These are phyloP conservation scores for Serripes groenlandicus DNA, from an alignment of 2,888 invertebrate species.

Conservation along the genomic window DNA sequence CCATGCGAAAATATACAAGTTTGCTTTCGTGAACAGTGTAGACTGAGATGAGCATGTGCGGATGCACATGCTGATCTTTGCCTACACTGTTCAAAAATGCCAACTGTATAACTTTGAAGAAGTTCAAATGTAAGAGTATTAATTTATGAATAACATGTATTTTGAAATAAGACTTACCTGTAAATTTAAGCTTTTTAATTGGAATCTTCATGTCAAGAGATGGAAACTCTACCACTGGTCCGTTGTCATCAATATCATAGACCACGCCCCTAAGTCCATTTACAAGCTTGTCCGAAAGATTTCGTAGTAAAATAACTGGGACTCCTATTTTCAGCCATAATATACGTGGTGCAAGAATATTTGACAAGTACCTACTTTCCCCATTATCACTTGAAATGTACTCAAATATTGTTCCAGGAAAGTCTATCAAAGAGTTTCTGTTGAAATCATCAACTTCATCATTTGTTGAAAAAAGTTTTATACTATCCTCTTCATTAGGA, in stretches of 20 bases:
- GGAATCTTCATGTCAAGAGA: conserved; percentile 14
- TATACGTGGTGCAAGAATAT: conserved; percentile 18
- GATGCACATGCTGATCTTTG: no score
- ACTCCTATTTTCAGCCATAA: conserved; percentile 47
- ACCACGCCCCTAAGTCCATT: conserved; percentile 62
- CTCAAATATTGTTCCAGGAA: conserved; percentile 23
- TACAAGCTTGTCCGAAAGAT: conserved; percentile 46
- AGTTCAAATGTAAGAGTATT: no score
- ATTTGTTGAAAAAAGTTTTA: conserved; percentile 34
- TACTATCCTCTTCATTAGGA: neutral
- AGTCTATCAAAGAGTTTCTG: conserved; percentile 21
- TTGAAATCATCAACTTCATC: conserved; percentile 22
- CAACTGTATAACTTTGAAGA: no score
- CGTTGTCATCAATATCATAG: conserved; percentile 27
- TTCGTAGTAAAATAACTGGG: conserved; percentile 56
- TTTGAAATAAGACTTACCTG: no score
- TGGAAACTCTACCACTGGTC: conserved; percentile 38
- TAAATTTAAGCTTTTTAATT: conserved; percentile 31
- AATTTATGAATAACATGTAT: no score
- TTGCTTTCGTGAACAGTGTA: no score
- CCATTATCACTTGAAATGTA: conserved; percentile 26
- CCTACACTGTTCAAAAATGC: no score
- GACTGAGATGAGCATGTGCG: no score
- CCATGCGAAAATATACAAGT: no score
- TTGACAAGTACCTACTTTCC: conserved; percentile 14